Percentiles rank a stretch among this genome's conserved stretches.
phyloP scores from a whole-genome alignment of 2,113 vertebrate species.

The Litocranius walleri region DNA sequence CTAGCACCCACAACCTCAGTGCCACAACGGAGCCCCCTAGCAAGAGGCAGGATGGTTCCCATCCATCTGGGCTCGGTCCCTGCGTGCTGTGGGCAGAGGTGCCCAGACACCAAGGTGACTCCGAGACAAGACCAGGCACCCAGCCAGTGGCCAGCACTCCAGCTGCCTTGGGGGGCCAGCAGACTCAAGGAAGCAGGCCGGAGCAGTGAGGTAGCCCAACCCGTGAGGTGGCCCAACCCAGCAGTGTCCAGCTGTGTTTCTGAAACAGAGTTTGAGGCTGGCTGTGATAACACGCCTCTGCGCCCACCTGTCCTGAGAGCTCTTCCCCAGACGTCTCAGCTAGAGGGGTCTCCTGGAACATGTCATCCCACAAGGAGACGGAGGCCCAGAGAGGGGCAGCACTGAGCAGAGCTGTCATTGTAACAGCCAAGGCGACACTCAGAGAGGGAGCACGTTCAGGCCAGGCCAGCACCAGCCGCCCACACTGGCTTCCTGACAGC shows the following conservation, averaged over 20 bases:
- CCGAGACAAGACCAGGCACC: fast-evolving
- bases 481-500: background rate
- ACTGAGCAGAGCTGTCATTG: background rate
- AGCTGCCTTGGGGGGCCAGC: background rate
- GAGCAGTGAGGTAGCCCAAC: fast-evolving
- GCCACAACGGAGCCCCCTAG: background rate
- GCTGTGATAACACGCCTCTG: background rate
- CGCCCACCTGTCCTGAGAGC: background rate
- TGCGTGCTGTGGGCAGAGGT: background rate
- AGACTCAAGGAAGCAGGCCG: background rate
- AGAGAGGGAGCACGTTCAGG: background rate
- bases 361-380: background rate
- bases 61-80: background rate
- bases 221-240: fast-evolving
- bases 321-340: background rate
- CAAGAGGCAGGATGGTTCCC: background rate
- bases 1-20: background rate
- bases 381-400: background rate
- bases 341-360: background rate
- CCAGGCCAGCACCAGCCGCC: background rate
- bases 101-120: background rate
- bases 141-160: background rate
- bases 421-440: no score
- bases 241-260: fast-evolving
- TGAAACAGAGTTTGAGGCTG: background rate